Percentiles rank a stretch among this genome's conserved stretches.
phyloP scores from a whole-genome alignment of 2,113 vertebrate genomes.

The Solea solea region DNA sequence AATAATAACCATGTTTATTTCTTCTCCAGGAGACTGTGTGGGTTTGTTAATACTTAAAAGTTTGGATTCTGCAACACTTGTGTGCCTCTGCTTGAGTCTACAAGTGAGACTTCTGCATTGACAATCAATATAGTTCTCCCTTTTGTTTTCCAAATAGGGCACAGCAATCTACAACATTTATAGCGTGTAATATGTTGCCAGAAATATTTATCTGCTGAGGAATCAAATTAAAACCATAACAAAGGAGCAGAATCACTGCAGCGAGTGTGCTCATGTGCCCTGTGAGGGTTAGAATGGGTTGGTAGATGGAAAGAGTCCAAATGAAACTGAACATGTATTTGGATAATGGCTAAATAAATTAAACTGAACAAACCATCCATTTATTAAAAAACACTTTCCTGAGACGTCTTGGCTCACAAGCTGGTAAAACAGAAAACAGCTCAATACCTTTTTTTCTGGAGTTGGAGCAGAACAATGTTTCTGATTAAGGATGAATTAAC shows the following conservation, averaged over 20 bases:
- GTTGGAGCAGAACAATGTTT: constrained; percentile 3
- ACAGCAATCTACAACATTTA: constrained; percentile 10
- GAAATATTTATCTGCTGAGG: not conserved
- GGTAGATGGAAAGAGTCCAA: constrained; percentile 32
- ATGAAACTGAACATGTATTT: constrained; percentile 12
- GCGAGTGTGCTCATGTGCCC: constrained; percentile 29
- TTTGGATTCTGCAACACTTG: too few species aligned
- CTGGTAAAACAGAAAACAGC: not conserved
- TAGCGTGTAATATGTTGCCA: constrained; percentile 3
- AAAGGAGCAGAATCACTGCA: constrained; percentile 7
- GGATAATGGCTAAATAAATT: constrained; percentile 24
- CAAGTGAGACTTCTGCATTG: not conserved
- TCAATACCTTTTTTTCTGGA: not conserved
- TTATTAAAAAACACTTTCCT: constrained; percentile 13
- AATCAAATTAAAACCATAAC: constrained; percentile 5
- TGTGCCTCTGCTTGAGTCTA: too few species aligned
- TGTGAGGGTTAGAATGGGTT: constrained; percentile 24
- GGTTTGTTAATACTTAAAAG: too few species aligned
- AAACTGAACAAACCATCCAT: constrained; percentile 17
- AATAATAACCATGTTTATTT: too few species aligned
- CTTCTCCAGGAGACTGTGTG: too few species aligned
- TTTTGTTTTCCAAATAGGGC: too few species aligned
- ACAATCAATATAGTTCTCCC: not conserved
- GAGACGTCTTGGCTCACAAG: constrained; percentile 2
- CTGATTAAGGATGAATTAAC: constrained; percentile 2